These are phyloP conservation scores for Echinometra lucunter DNA, from an alignment of 53 echinoderm and acorn worm genomes.

Conservation along the genomic window DNA sequence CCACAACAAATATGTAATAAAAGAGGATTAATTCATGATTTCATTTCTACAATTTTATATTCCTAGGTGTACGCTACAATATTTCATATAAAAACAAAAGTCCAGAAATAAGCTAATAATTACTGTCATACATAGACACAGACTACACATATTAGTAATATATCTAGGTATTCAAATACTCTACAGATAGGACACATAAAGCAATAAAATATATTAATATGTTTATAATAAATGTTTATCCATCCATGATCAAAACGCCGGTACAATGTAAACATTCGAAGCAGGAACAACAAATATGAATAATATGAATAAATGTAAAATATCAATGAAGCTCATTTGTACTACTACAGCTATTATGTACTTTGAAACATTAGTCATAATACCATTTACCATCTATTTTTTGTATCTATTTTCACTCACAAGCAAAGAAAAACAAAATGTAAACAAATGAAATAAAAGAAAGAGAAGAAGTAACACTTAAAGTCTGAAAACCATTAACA, in stretches of 20 bases:
- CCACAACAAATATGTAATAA: slow-evolving; percentile 2
- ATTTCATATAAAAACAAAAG: background rate
- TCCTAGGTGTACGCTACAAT: background rate
- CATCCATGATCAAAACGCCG: background rate
- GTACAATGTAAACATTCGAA: background rate
- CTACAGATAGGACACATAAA: background rate
- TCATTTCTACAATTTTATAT: background rate
- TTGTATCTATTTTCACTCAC: background rate
- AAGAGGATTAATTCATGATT: background rate
- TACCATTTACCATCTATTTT: background rate
- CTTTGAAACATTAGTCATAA: no score
- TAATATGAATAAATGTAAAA: slow-evolving; percentile 3
- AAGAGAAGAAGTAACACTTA: no score
- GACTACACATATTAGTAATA: background rate
- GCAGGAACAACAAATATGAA: background rate
- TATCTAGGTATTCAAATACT: background rate
- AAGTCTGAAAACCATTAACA: slow-evolving; percentile 12
- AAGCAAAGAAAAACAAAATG: background rate
- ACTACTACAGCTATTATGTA: background rate
- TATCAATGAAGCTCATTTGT: background rate
- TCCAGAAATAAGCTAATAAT: background rate
- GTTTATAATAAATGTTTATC: background rate
- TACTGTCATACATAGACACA: background rate
- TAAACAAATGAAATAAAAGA: background rate
- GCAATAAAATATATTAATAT: background rate